A percentile compares a stretch with the other conserved stretches of the same genome.
These are phyloP conservation scores for Syrphus vitripennis DNA, from an alignment of 2,888 invertebrate species.

Conservation along the genomic window DNA sequence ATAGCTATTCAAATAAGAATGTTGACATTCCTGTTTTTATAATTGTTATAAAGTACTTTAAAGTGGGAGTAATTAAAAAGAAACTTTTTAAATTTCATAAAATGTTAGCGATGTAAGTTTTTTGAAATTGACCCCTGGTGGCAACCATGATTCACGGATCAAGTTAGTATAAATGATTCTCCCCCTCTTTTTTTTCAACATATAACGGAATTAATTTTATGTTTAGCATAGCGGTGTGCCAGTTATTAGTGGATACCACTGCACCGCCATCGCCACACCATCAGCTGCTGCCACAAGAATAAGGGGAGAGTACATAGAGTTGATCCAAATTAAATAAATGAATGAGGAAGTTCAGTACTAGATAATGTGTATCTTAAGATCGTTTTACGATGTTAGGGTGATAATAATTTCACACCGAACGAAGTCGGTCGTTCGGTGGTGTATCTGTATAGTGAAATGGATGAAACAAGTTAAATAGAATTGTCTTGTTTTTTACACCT, in stretches of 20 bases:
- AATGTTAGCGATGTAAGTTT: no score
- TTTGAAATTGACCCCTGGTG: no score
- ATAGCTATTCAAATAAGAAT: no score
- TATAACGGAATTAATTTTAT: slow-evolving; percentile 15
- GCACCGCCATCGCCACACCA: background rate
- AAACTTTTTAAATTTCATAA: no score
- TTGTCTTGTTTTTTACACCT: background rate
- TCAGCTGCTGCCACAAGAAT: background rate
- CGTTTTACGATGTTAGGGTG: slow-evolving; percentile 50
- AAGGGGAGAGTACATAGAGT: background rate
- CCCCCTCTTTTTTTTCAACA: background rate
- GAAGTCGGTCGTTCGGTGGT: no score
- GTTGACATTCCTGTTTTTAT: no score
- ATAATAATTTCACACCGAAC: slow-evolving; percentile 57
- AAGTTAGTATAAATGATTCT: background rate
- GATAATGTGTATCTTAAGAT: slow-evolving; percentile 47
- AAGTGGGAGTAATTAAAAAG: no score
- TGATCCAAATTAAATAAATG: slow-evolving; percentile 63
- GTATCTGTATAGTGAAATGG: no score
- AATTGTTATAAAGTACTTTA: no score
- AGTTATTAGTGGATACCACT: slow-evolving; percentile 10
- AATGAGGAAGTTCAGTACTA: slow-evolving; percentile 54
- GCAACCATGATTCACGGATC: background rate
- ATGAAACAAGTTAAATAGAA: background rate
- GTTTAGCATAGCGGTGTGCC: slow-evolving; percentile 2